These are phyloP conservation scores for Pachliopta kotzebuea DNA, from an alignment of 2,888 invertebrate species.

Conservation along the genomic window DNA sequence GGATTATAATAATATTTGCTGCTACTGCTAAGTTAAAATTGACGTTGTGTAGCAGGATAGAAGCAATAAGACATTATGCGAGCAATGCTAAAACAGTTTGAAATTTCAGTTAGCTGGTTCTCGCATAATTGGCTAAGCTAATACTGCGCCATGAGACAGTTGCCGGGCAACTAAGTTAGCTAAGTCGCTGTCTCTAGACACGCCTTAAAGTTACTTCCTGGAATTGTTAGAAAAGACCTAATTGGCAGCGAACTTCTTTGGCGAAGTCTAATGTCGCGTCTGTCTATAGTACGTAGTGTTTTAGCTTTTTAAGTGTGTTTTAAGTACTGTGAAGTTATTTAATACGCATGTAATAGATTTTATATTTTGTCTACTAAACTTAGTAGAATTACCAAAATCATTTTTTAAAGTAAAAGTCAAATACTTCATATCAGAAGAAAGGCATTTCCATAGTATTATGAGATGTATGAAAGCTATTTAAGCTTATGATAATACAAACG, in stretches of 20 bases:
- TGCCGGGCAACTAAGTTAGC: slow-evolving; percentile 7
- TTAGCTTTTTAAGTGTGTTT: background rate
- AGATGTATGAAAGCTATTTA: no score
- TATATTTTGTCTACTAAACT: background rate
- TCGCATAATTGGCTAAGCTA: slow-evolving; percentile 1
- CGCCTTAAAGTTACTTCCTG: slow-evolving; percentile 3
- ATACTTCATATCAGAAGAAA: no score
- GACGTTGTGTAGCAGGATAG: no score
- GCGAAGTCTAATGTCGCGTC: slow-evolving; percentile 1
- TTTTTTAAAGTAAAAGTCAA: no score
- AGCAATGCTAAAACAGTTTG: no score
- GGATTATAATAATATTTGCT: no score
- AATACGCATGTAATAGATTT: background rate
- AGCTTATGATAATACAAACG: no score
- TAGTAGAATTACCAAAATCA: no score
- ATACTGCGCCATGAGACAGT: slow-evolving; percentile 1
- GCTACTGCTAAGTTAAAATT: no score
- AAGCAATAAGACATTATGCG: no score
- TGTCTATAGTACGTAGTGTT: background rate
- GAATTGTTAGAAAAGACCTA: slow-evolving; percentile 13
- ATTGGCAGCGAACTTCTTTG: slow-evolving; percentile 11
- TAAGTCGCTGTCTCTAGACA: slow-evolving; percentile 12
- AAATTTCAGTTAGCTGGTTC: no score
- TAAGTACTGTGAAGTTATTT: background rate
- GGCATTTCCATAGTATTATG: no score